Evolutionary conservation across 2,888 invertebrate genomes (phyloP), one percentile per base, ranked within the genome.

Genomic region (Melieria omissa): DNA sequence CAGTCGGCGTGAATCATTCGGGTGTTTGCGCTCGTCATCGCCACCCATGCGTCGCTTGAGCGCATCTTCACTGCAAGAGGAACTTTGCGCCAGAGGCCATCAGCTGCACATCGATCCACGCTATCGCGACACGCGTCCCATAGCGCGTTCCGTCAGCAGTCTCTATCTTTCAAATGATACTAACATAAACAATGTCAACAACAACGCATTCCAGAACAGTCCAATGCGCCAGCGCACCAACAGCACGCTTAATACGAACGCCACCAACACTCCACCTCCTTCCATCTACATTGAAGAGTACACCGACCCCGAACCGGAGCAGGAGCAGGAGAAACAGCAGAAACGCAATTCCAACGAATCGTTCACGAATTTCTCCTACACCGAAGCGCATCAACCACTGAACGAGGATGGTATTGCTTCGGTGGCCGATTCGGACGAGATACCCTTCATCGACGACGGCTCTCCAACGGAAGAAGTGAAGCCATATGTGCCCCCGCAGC

Each of bases 361-460:
- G 0, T 80, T 86, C 73, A 77, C 78, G 4, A 82, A 82, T 58
- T 83, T 82, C 49, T 78, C 81, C 9, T 83, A 84, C 69, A 81
- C 81, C 47, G 86, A 86, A 72, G 82, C 81, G 0, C 86, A 86
- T 79, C 86, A 86, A 75, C 87, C 87, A 9, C 74, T 87, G 0
- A 87, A 86, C 73, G 86, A 86, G 73, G 85, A 86, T 49, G 80
- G 85, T 41, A 86, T 87, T 16, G 86, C 86, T 12, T 86, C 86
- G 9, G 82, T 86, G 71, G 83, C 83, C 5, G 84, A 86, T 66
- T 80, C 83, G 1, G 84, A 85, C 55, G 85, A 86, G 52, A 87
- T 88, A 75, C 88, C 88, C 49, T 88, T 84, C 65, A 88, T 89
- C 41, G 88, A 88, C 54, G 86, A 89, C 62, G 88, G 87, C 45